These are phyloP conservation scores for Thelaira solivaga DNA, from an alignment of 2,888 invertebrate genomes.

Conservation along the genomic window DNA sequence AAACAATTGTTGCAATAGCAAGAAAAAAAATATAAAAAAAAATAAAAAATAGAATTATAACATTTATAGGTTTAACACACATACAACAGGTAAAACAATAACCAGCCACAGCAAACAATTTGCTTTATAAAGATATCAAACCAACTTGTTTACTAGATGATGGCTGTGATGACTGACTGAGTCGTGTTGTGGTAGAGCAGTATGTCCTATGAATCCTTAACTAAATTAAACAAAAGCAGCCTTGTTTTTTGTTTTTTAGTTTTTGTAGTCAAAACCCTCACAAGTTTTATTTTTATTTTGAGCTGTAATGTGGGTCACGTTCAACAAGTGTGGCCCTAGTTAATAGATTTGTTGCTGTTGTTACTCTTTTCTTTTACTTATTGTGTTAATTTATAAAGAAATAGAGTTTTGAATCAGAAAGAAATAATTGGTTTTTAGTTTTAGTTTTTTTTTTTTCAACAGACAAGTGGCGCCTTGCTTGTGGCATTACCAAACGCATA, in stretches of 20 bases:
- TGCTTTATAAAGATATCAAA: slow-evolving; percentile 38
- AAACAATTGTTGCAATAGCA: slow-evolving; percentile 47
- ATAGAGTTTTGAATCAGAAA: slow-evolving; percentile 21
- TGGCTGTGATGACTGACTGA: no score
- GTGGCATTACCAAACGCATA: slow-evolving; percentile 16
- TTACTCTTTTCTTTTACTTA: neutral
- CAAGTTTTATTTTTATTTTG: neutral
- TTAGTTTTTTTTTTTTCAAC: slow-evolving; percentile 18
- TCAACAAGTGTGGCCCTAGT: slow-evolving; percentile 65
- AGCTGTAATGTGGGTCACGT: slow-evolving; percentile 63
- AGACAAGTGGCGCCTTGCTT: slow-evolving; percentile 59
- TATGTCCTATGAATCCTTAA: slow-evolving; percentile 33
- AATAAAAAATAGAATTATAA: no score
- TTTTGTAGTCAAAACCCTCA: neutral
- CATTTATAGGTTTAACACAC: neutral
- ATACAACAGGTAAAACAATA: neutral
- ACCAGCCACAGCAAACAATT: neutral
- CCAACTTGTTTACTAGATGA: no score
- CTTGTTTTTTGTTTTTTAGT: neutral
- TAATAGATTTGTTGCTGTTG: slow-evolving; percentile 39
- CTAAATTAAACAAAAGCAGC: slow-evolving; percentile 10
- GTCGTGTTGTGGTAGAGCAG: no score
- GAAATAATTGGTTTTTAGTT: no score
- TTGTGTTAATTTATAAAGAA: slow-evolving; percentile 55
- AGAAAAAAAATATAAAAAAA: no score